A percentile compares a stretch with the other conserved stretches of the same genome.
phyloP scores from a whole-genome alignment of 2,888 invertebrate genomes.

The Trichopoda pennipes region DNA sequence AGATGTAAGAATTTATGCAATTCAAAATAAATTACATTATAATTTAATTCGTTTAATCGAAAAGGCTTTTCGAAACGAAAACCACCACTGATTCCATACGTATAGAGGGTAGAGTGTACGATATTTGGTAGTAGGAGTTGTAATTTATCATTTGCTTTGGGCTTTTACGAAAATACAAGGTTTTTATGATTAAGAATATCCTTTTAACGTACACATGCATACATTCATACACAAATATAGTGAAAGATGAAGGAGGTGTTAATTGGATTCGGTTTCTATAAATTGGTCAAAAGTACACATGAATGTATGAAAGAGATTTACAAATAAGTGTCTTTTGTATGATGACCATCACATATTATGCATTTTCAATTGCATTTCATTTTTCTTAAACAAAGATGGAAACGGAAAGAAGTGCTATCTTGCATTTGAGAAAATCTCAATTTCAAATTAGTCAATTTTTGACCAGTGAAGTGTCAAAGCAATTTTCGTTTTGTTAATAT shows the following conservation, averaged over 20 bases:
- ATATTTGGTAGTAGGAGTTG: conserved; percentile 17
- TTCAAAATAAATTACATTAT: conserved; percentile 79
- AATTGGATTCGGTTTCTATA: conserved; percentile 58
- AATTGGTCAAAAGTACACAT: conserved; percentile 19
- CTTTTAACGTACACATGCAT: neutral
- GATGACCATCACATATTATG: conserved; percentile 26
- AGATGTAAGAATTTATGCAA: conserved; percentile 56
- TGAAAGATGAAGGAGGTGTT: conserved; percentile 56
- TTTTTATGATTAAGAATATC: conserved; percentile 58
- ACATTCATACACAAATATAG: neutral
- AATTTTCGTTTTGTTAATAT: conserved; percentile 46
- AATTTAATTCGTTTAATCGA: conserved; percentile 76
- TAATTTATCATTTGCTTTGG: conserved; percentile 65
- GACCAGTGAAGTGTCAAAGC: conserved; percentile 61
- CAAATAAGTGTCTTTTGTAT: conserved; percentile 55
- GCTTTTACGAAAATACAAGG: conserved; percentile 41
- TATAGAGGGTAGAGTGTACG: neutral
- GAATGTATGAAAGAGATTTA: conserved; percentile 18
- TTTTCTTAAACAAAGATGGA: neutral
- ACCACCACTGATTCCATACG: neutral
- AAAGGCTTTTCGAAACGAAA: conserved; percentile 31
- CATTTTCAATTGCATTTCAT: conserved; percentile 50
- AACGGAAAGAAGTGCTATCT: conserved; percentile 27
- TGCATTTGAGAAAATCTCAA: conserved; percentile 46
- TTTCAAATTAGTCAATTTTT: conserved; percentile 63